Evolutionary conservation across 2,888 invertebrate genomes (phyloP).

Genomic region (Alviniconcha strummeri): DNA sequence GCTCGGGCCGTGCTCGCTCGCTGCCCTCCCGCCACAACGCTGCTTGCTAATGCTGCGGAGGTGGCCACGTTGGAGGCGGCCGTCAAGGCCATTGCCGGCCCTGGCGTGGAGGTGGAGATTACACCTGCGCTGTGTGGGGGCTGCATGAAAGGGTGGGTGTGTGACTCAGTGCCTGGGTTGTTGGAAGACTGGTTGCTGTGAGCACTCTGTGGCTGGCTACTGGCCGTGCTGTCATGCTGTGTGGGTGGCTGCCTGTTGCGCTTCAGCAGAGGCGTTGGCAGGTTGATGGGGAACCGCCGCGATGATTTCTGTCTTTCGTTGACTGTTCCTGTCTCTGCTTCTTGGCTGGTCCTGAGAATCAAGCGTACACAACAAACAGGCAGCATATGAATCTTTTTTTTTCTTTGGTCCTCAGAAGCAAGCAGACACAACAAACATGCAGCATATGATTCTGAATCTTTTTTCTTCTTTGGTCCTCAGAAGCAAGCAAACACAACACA

Average conservation of each 20-base stretch:
- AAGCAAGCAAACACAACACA: not conserved
- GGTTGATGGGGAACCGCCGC: slow-evolving; percentile 50
- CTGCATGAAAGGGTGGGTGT: not conserved
- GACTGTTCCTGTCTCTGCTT: slow-evolving; percentile 21
- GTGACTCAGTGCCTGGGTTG: not conserved
- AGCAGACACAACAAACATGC: too few species aligned
- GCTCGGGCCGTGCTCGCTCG: not conserved
- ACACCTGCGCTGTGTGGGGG: too few species aligned
- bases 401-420: not conserved
- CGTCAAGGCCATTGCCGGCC: not conserved
- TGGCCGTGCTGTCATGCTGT: not conserved
- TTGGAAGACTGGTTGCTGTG: slow-evolving; percentile 16
- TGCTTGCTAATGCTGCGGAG: not conserved
- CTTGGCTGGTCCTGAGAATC: slow-evolving; percentile 8
- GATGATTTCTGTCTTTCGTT: slow-evolving; percentile 74
- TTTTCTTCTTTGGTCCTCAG: slow-evolving; percentile 4
- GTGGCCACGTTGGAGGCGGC: not conserved
- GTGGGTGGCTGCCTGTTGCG: slow-evolving; percentile 47
- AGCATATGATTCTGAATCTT: not conserved
- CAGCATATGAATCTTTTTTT: not conserved
- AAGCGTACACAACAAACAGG: too few species aligned
- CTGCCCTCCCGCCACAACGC: not conserved
- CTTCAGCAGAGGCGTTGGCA: slow-evolving; percentile 55
- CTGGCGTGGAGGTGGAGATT: not conserved
- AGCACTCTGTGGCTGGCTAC: not conserved